phyloP scores from a whole-genome alignment of 2,797 vertebrate genomes.

The Brachymystax lenok region DNA sequence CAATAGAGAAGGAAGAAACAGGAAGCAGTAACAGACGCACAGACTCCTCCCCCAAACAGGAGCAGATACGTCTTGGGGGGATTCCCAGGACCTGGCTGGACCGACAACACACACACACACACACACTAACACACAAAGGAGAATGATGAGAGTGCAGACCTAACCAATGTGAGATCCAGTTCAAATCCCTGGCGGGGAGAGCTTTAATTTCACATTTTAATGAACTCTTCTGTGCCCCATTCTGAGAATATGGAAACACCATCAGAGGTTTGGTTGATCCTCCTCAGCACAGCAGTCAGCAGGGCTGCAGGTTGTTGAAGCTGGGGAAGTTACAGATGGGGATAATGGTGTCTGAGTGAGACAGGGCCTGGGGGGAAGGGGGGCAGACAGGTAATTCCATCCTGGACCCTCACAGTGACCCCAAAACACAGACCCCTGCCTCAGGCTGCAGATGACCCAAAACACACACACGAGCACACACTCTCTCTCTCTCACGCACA shows the following conservation, averaged over 20 bases:
- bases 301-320: neutral
- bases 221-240: too few relatives aligned
- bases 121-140: neutral
- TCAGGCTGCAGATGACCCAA: too few relatives aligned
- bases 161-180: too few relatives aligned
- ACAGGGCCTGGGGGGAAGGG: slow-evolving; percentile 20
- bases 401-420: slow-evolving; percentile 61
- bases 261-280: too few relatives aligned
- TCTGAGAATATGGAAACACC: too few relatives aligned
- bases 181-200: neutral
- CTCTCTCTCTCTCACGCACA: neutral
- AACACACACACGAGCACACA: too few relatives aligned
- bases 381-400: slow-evolving; percentile 64
- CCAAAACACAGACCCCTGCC: slow-evolving; percentile 74
- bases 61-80: slow-evolving; percentile 7
- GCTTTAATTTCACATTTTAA: neutral
- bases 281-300: too few relatives aligned
- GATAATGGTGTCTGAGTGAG: slow-evolving; percentile 10
- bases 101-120: slow-evolving; percentile 35
- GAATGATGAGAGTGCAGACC: too few relatives aligned
- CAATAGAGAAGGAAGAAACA: slow-evolving; percentile 56
- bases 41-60: slow-evolving; percentile 30
- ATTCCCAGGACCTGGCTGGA: neutral
- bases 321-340: neutral
- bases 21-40: slow-evolving; percentile 37